These are phyloP conservation scores for Pollenia amentaria DNA, from an alignment of 2,888 invertebrate species.

Conservation along the genomic window DNA sequence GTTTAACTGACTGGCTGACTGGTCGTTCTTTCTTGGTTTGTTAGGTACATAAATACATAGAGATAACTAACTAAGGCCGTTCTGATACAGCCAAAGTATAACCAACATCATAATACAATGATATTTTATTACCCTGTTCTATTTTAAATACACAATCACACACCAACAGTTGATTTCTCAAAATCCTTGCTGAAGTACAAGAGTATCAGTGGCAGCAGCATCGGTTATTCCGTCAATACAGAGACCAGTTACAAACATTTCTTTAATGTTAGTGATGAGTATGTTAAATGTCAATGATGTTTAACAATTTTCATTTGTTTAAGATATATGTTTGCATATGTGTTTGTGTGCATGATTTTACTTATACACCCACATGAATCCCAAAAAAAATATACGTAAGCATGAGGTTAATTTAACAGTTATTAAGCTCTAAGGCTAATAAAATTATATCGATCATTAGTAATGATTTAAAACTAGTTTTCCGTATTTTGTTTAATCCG, in stretches of 20 bases:
- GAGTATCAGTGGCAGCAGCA: background rate
- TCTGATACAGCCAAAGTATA: constrained; percentile 5
- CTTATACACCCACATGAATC: background rate
- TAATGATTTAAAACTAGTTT: background rate
- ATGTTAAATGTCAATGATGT: constrained; percentile 27
- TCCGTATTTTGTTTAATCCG: too few species aligned
- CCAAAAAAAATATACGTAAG: background rate
- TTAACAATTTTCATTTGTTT: constrained; percentile 18
- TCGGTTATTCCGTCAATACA: constrained; percentile 34
- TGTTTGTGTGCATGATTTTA: background rate
- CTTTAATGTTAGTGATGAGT: constrained; percentile 49
- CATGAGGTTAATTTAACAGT: constrained; percentile 4
- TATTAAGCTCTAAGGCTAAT: background rate
- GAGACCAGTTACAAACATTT: constrained; percentile 41
- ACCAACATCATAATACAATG: constrained; percentile 37
- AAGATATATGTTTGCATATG: background rate
- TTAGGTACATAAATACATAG: background rate
- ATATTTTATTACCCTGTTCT: constrained; percentile 39
- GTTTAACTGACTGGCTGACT: background rate
- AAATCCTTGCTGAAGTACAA: background rate
- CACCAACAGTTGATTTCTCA: background rate
- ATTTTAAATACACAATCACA: constrained; percentile 7
- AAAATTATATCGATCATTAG: background rate
- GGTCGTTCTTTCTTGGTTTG: constrained; percentile 1
- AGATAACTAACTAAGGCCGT: background rate